Percentiles rank a stretch among this genome's conserved stretches.
These are phyloP conservation scores for Gallirallus australis DNA, from an alignment of 2,797 vertebrate species.

Conservation along the genomic window DNA sequence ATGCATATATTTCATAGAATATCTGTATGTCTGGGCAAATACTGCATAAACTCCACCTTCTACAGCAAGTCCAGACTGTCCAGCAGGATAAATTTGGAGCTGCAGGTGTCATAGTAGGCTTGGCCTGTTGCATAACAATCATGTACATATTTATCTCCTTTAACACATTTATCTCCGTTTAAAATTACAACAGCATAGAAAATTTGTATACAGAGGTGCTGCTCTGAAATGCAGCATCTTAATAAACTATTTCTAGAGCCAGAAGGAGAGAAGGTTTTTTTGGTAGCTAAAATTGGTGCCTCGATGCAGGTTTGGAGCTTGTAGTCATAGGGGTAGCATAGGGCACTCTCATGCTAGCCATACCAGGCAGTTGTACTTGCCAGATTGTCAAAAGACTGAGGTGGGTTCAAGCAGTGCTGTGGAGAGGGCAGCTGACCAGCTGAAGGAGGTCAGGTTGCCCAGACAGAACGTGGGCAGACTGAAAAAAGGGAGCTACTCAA, in stretches of 20 bases:
- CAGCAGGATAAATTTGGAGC: neutral
- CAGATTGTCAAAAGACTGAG: neutral
- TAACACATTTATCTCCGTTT: neutral
- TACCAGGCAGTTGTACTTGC: neutral
- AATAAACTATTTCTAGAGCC: neutral
- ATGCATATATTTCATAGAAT: neutral
- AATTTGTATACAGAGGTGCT: neutral
- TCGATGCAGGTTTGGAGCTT: neutral
- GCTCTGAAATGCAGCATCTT: neutral
- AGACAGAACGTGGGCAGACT: neutral
- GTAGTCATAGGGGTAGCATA: neutral
- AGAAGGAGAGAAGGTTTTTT: neutral
- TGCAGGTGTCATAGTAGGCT: neutral
- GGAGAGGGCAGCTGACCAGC: neutral
- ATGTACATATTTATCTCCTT: neutral
- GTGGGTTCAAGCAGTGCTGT: neutral
- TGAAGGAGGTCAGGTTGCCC: neutral
- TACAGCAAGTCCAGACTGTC: neutral
- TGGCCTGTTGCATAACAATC: neutral
- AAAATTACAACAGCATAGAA: neutral
- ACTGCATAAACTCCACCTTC: neutral
- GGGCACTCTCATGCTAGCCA: neutral
- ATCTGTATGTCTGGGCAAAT: neutral
- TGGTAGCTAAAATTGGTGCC: neutral
- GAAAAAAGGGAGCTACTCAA: neutral